phyloP scores from a whole-genome alignment of 2,888 invertebrate genomes.

The Chirona hameri region DNA sequence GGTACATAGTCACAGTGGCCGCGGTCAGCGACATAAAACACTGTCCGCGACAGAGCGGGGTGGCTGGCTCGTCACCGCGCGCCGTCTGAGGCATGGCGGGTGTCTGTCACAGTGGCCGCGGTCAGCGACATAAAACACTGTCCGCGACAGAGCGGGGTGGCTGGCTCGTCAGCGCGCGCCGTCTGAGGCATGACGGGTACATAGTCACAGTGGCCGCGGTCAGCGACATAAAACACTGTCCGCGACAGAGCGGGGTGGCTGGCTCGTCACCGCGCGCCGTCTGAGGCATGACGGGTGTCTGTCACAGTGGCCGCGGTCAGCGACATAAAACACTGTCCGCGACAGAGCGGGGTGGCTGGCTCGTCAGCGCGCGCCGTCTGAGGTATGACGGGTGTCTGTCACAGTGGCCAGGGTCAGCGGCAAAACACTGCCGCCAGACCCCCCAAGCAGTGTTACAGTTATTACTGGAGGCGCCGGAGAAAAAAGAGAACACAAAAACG shows the following conservation, averaged over 20 bases:
- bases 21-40: neutral
- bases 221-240: neutral
- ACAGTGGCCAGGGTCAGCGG: neutral
- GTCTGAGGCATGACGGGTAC: neutral
- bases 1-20: too few species aligned
- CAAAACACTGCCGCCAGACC: neutral
- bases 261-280: neutral
- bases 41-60: neutral
- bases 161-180: neutral
- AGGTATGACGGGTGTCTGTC: too few species aligned
- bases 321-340: too few species aligned
- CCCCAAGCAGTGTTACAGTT: neutral
- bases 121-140: neutral
- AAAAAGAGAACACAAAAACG: neutral
- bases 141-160: neutral
- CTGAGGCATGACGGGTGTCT: neutral
- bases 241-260: neutral
- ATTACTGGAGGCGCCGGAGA: neutral
- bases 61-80: neutral
- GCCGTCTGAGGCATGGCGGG: neutral
- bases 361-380: neutral
- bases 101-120: too few species aligned
- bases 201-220: too few species aligned
- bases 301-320: too few species aligned
- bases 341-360: neutral